Percentiles rank a stretch among this genome's conserved stretches.
phyloP scores from a whole-genome alignment of 2,113 vertebrate genomes.

The Semnornis frantzii region DNA sequence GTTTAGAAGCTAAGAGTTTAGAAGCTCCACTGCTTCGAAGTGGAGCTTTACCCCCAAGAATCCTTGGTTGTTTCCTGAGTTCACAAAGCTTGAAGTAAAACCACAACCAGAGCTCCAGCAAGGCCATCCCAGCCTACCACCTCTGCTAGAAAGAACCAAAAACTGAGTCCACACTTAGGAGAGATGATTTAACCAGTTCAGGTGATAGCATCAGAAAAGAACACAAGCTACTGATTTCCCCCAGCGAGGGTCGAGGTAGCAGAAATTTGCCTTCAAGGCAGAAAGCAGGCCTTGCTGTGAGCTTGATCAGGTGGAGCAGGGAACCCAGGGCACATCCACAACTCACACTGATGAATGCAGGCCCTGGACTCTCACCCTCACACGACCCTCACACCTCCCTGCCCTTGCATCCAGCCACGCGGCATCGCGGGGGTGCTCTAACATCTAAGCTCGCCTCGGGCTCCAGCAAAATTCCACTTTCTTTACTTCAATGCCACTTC shows the following conservation, averaged over 20 bases:
- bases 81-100: neutral
- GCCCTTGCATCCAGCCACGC: fast-evolving
- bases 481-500: neutral
- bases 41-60: neutral
- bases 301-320: neutral
- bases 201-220: neutral
- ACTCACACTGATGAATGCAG: fast-evolving
- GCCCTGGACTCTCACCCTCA: fast-evolving
- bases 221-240: neutral
- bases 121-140: neutral
- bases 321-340: neutral
- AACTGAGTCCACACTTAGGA: fast-evolving
- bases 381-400: neutral
- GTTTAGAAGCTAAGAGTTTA: neutral
- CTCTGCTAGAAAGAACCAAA: neutral
- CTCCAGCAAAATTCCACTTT: neutral
- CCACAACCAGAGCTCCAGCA: neutral
- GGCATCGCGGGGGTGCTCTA: neutral
- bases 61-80: neutral
- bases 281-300: neutral
- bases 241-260: neutral
- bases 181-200: neutral
- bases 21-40: neutral
- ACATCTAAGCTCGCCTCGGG: fast-evolving
- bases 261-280: neutral